Evolutionary conservation across 2,888 invertebrate species (phyloP), one percentile per base, ranked within the genome.

Genomic region (Nephrocerus scutellatus): DNA sequence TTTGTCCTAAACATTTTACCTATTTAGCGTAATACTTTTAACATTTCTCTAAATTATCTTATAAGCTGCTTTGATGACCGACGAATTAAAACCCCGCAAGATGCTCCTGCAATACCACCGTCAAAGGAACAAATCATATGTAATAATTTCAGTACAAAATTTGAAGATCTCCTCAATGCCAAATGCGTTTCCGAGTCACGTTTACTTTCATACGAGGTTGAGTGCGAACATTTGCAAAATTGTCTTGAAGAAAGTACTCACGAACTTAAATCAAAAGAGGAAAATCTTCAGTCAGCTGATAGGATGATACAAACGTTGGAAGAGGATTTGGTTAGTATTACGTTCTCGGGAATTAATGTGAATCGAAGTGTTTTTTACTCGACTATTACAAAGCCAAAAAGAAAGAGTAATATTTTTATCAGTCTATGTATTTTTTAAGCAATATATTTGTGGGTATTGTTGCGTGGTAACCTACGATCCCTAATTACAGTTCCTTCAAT

Each of bases 241-340:
- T 70, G 73, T 44, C 55, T 76, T 30, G 74, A 75, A 53, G 66
- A 72, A 49, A 58, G 72, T 10, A 63, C 68, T 15, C 63, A 68
- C 31, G 73, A 74, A 51, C 65, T 73, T 39, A 68, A 66, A 37
- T 60, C 70, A 30, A 62, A 73, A 40, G 75, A 79, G 53, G 70
- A 72, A 30, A 74, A 75, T 48, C 58, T 78, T 34, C 70, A 72
- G 41, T 71, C 70, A 31, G 67, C 70, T 36, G 59, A 59, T 41
- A 66, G 70, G 43, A 64, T 62, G 9, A 59, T 73, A 40, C 67
- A 70, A 46, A 70, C 72, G 44, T 59, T 77, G n/a, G 72, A 79
- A 66, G 85, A 85, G 60, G 83, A 84, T 60, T 70, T 84, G 59
- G 66, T 68, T 54, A 48, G 44, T n/a, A n/a, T n/a, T n/a, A n/a